Base-by-base conservation (phyloP, 2,113 vertebrate genomes). In the Coptodon rendalli region DNA sequence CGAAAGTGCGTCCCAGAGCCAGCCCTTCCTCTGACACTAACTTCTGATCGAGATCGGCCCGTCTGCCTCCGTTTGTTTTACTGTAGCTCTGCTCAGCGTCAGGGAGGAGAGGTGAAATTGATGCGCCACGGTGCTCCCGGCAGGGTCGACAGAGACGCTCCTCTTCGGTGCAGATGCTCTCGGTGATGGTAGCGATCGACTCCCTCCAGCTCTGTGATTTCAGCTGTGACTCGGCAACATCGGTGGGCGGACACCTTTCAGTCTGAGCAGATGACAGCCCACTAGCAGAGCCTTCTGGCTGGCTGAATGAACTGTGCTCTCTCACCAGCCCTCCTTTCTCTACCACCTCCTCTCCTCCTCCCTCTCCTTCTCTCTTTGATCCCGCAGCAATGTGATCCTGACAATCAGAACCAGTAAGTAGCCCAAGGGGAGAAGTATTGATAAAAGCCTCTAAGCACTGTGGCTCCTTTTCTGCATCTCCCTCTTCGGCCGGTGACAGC, bases 221-320 rank as follows among this genome's bases (percentile, higher is more conserved):
- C 79, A 91, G 89, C 93, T 83, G 93, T 95, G 95, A 95, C 94
- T 95, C 94, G 83, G 94, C 92, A 95, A 95, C 94, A 92, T 95
- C 59, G 66, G 84, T 92, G 94, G 95, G 94, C 86, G 94, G 93
- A 93, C 91, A 86, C 66, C 88, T 89, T 87, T 92, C 92, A n/a
- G 88, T 93, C 87, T 85, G 89, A 13, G 87, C 91, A 92, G 93
- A 94, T 92, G 93, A 95, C 93, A 92, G 90, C 93, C 92, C 93
- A 59, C 80, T 84, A 86, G 87, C 92, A 89, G 89, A 93, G 92
- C 84, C 89, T 89, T 88, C 88, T 85, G 94, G 92, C 92, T 92
- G 94, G 91, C 93, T 93, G 91, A 90, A 86, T 92, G 89, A 94
- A 94, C 87, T 92, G 93, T 93, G 85, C 88, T 94, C 92, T 93